Conservation (phyloP, 2,888 invertebrate species). For the Xestobium rufovillosum region DNA sequence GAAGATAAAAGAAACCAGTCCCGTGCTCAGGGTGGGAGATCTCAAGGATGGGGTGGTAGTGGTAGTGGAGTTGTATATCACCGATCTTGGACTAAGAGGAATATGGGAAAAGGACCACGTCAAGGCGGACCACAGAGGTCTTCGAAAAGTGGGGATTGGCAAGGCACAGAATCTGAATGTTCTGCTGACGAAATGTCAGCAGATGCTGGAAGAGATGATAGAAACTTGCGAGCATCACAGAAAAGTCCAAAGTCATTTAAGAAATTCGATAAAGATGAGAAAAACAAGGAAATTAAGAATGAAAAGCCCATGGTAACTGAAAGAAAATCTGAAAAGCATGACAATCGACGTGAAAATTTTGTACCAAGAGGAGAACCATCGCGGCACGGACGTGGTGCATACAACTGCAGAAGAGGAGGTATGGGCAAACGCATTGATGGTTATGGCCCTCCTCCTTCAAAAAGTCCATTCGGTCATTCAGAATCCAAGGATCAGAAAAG, state of each 20-base stretch:
- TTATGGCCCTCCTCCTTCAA: conserved; percentile 74
- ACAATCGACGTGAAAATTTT: conserved; percentile 59
- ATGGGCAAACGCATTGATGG: conserved; percentile 60
- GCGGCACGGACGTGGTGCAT: conserved; percentile 69
- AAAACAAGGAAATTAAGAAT: conserved; percentile 46
- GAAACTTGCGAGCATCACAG: conserved; percentile 46
- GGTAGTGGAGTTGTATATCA: conserved; percentile 23
- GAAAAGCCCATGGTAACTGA: conserved; percentile 27
- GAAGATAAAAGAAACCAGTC: conserved; percentile 38
- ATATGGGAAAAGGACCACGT: conserved; percentile 39
- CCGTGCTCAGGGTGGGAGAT: conserved; percentile 44
- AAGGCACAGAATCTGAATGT: conserved; percentile 65
- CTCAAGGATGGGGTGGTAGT: conserved; percentile 40
- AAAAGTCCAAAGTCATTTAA: conserved; percentile 48
- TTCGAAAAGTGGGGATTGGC: conserved; percentile 44
- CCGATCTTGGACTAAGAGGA: conserved; percentile 26
- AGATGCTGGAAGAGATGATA: conserved; percentile 27
- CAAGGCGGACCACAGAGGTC: conserved; percentile 32
- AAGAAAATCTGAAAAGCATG: conserved; percentile 34
- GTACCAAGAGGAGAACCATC: conserved; percentile 86
- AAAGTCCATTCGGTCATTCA: conserved; percentile 60
- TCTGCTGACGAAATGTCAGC: conserved; percentile 58
- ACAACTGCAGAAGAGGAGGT: conserved; percentile 40
- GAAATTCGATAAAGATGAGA: conserved; percentile 53
- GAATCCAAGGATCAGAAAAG: conserved; percentile 38